phyloP scores from a whole-genome alignment of 2,797 vertebrate species.

The Limnodromus scolopaceus region DNA sequence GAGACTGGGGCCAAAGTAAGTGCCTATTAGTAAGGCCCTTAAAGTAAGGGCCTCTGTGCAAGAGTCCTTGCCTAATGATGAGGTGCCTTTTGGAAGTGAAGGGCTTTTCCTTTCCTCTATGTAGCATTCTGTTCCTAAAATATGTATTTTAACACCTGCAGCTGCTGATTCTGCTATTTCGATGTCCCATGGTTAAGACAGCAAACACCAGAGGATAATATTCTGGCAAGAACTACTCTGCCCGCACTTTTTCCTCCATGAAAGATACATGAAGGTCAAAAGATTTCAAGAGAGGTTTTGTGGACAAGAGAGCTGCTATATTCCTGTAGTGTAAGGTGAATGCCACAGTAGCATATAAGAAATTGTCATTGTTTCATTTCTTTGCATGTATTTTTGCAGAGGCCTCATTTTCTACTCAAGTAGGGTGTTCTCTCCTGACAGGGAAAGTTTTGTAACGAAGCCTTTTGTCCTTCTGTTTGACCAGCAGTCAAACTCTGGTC shows the following conservation, averaged over 20 bases:
- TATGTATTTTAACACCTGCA: neutral
- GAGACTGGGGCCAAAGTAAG: neutral
- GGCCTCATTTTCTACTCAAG: neutral
- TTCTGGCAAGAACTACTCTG: neutral
- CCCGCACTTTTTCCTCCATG: neutral
- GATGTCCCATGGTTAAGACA: neutral
- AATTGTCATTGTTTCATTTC: neutral
- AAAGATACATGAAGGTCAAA: neutral
- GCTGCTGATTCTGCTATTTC: slow-evolving; percentile 34
- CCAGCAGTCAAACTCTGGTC: neutral
- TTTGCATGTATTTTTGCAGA: neutral
- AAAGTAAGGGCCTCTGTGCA: neutral
- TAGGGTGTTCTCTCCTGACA: neutral
- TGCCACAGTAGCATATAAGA: neutral
- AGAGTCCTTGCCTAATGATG: neutral
- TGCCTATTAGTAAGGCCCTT: neutral
- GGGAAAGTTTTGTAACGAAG: neutral
- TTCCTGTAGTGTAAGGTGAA: neutral
- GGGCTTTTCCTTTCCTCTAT: neutral
- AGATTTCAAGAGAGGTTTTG: neutral
- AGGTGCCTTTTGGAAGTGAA: neutral
- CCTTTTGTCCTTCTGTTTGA: neutral
- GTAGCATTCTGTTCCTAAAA: slow-evolving; percentile 12
- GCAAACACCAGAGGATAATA: slow-evolving; percentile 10
- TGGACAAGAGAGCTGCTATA: neutral